phyloP scores from a whole-genome alignment of 2,113 vertebrate genomes.

The Istiophorus platypterus region DNA sequence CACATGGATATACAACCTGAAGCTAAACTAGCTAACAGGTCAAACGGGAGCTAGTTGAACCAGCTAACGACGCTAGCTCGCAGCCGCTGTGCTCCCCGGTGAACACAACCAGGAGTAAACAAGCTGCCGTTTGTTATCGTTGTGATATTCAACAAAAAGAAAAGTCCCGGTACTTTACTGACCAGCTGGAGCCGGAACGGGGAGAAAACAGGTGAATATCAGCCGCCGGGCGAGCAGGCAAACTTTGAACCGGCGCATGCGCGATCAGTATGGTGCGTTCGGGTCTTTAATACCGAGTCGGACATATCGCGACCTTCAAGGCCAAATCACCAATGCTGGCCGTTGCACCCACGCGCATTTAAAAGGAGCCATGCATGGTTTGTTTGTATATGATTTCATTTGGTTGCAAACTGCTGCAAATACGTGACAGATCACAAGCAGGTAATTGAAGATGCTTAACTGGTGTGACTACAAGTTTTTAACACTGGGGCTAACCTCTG shows the following conservation, averaged over 20 bases:
- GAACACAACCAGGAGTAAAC: background rate
- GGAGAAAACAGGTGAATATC: fast-evolving
- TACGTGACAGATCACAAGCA: too few species aligned
- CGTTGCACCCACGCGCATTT: too few species aligned
- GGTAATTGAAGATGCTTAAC: too few species aligned
- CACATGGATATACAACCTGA: background rate
- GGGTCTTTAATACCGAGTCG: background rate
- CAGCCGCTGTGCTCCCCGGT: too few species aligned
- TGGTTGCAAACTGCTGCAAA: too few species aligned
- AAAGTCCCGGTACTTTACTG: background rate
- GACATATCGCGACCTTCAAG: too few species aligned
- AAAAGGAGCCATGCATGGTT: too few species aligned
- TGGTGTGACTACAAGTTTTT: too few species aligned
- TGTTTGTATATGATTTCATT: too few species aligned
- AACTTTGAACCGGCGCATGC: background rate
- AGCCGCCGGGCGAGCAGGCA: fast-evolving
- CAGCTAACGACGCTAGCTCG: background rate
- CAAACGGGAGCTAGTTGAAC: background rate
- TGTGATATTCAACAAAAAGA: too few species aligned
- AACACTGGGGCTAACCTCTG: too few species aligned
- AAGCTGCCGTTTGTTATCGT: fast-evolving
- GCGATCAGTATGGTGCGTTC: background rate
- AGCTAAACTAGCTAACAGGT: slow-evolving; percentile 33
- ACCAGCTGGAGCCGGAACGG: background rate
- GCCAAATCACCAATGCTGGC: too few species aligned